Conservation (phyloP, 2,797 vertebrate genomes). For the Nannoperca obscura region DNA sequence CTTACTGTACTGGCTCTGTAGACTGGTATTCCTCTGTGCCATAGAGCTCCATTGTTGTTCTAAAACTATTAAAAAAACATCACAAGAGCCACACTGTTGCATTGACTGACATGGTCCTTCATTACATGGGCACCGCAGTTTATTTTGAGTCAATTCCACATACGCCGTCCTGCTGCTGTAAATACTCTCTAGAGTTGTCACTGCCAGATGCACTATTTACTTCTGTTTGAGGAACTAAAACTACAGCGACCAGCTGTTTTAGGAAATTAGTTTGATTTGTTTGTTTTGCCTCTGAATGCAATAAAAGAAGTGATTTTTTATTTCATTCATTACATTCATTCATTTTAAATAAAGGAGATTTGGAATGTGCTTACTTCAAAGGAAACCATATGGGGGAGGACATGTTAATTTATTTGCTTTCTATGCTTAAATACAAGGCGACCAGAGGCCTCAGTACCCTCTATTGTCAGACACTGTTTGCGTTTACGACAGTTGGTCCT, state of each 20-base stretch:
- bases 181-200: not conserved
- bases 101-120: constrained; percentile 15
- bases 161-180: not conserved
- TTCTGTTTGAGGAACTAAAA: no score
- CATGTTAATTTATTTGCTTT: no score
- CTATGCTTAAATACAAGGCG: no score
- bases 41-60: not conserved
- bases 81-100: constrained; percentile 11
- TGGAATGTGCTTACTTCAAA: no score
- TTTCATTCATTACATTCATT: not conserved
- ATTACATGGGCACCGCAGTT: constrained; percentile 7
- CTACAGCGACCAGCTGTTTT: not conserved
- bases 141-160: constrained; percentile 13
- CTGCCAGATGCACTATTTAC: not conserved
- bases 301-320: not conserved
- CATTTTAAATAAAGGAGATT: not conserved
- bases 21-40: not conserved
- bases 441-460: no score
- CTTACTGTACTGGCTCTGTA: not conserved
- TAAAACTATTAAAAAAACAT: constrained; percentile 1
- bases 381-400: no score
- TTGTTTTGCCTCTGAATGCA: not conserved
- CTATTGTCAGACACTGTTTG: no score
- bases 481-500: no score
- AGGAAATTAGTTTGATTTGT: not conserved